phyloP scores from a whole-genome alignment of 2,113 vertebrate species.

The Corythoichthys haematopterus region DNA sequence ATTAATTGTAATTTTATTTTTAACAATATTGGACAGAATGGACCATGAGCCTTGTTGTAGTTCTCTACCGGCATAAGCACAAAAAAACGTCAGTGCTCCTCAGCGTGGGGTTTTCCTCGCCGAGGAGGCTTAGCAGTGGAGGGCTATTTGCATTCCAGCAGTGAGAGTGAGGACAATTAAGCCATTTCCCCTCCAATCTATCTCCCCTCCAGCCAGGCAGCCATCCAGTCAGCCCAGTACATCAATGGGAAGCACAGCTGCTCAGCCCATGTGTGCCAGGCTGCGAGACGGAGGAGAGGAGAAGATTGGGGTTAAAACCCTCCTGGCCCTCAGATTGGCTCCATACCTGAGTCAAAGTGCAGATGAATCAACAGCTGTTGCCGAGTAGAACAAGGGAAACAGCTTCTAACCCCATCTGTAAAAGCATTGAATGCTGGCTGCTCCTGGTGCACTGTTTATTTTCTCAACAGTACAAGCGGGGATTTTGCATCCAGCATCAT shows the following conservation, averaged over 20 bases:
- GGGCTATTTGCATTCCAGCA: conserved; percentile 75
- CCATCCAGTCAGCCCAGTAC: conserved; percentile 50
- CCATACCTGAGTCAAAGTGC: conserved; percentile 65
- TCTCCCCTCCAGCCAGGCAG: conserved; percentile 67
- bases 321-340: conserved; percentile 73
- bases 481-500: conserved; percentile 18
- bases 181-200: conserved; percentile 78
- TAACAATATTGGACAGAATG: neutral
- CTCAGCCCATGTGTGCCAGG: conserved; percentile 62
- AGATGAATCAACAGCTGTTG: conserved; percentile 51
- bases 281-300: conserved; percentile 63
- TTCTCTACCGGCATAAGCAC: neutral
- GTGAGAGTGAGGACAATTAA: conserved; percentile 76
- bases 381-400: conserved; percentile 31
- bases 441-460: conserved; percentile 44
- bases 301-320: conserved; percentile 79
- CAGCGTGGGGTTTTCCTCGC: conserved; percentile 27
- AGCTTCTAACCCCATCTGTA: conserved; percentile 45
- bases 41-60: neutral
- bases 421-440: conserved; percentile 49
- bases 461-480: conserved; percentile 30
- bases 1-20: neutral
- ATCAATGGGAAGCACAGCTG: conserved; percentile 75
- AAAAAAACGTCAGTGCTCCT: conserved; percentile 11
- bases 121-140: conserved; percentile 38